A percentile compares a stretch with the other conserved stretches of the same genome.
Conservation (phyloP, 2,797 vertebrate genomes). For the Paedocypris micromegethes region DNA sequence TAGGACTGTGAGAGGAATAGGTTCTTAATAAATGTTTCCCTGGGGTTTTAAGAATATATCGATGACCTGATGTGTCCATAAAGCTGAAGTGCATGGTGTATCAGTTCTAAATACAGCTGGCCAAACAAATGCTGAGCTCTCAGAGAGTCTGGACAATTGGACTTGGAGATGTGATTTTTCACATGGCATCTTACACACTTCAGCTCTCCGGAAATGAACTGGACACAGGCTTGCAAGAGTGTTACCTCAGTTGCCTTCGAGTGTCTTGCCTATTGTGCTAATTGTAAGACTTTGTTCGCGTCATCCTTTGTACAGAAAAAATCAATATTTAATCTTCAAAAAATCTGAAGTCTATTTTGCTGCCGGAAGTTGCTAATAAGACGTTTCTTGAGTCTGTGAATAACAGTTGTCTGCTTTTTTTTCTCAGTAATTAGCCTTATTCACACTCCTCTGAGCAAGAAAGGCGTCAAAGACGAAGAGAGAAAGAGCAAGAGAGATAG, state of each 20-base stretch:
- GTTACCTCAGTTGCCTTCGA: constrained; percentile 21
- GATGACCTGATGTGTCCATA: constrained; percentile 9
- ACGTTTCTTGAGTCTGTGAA: constrained; percentile 12
- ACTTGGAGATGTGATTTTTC: not conserved
- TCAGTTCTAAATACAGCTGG: not conserved
- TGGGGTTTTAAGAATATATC: constrained; percentile 20
- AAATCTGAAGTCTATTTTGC: constrained; percentile 17
- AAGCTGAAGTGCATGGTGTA: constrained; percentile 15
- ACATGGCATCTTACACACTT: not conserved
- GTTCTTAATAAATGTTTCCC: constrained; percentile 14
- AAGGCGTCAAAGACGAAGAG: constrained; percentile 17
- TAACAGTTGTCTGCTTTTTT: constrained; percentile 46
- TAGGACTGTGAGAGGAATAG: constrained; percentile 16
- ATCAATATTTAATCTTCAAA: constrained; percentile 22
- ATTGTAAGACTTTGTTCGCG: constrained; percentile 10
- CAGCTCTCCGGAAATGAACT: not conserved
- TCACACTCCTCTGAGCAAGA: constrained; percentile 45
- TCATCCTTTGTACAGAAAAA: constrained; percentile 16
- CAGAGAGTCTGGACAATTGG: no score
- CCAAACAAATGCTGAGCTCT: not conserved
- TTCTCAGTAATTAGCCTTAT: constrained; percentile 51
- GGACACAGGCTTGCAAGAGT: constrained; percentile 9
- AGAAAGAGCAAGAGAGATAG: constrained; percentile 1
- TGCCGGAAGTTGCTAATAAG: constrained; percentile 13
- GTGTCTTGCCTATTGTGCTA: constrained; percentile 17